Evolutionary conservation across 2,113 vertebrate genomes (phyloP), one percentile per base, ranked within the genome.

Genomic region (Dromas ardeola): DNA sequence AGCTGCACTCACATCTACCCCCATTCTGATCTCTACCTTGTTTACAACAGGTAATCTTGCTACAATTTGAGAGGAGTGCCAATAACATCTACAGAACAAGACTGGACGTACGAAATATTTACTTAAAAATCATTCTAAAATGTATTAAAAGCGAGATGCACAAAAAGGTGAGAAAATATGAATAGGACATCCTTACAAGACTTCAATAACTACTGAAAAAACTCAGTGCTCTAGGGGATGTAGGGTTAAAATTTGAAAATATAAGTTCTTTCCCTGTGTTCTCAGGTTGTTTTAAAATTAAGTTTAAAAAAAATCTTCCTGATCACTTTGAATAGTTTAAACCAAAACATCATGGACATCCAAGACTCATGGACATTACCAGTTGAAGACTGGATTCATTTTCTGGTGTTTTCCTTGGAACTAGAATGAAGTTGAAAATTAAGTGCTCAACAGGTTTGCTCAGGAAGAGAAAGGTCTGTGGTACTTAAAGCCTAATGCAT

Each of bases 351-450:
- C 36, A 19, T 27, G 9, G 58, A 67, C 42, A 81, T 53, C 47
- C 58, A 81, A 87, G 58, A 63, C 7, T 58, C 38, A 30, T 34
- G 40, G 21, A 59, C 19, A 73, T 19, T 6, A 78, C 2, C 27
- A 84, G 13, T 5, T 77, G 59, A 87, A 77, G 72, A 59, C 6
- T 65, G 45, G 36, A 56, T 70, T 91, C 2, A 77, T 72, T 73
- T 94, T 88, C 40, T 86, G 25, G 5, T 71, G 38, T 94, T 96
- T 84, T 83, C 26, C 45, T 83, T 95, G 80, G 84, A 92, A 55
- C n/a, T 40, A 70, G 18, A 21, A 79, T 45, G 65, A 89, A 66
- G 30, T 12, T 58, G 20, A 87, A 92, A 93, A 81, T 56, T 27
- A 88, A 92, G 61, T n/a, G 66, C 38, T 88, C 71, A 59, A 45